These are phyloP conservation scores for Rhysida immarginata DNA, from an alignment of 1,140 invertebrate genomes.

Conservation along the genomic window DNA sequence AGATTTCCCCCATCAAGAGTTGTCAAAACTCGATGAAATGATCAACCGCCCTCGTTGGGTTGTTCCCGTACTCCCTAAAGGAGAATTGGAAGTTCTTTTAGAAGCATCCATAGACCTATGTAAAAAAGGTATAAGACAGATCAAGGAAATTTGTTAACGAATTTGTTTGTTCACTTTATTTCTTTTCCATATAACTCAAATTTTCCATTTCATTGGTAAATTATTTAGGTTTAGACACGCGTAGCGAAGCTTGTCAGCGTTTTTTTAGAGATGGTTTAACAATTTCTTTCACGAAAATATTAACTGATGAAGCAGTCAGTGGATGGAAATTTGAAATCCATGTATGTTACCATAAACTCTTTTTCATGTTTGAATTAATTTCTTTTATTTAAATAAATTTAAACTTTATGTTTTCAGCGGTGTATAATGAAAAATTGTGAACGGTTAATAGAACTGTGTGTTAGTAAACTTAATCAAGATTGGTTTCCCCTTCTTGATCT, in stretches of 20 bases:
- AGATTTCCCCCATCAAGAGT: conserved; percentile 70
- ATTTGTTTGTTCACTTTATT: too few relatives aligned
- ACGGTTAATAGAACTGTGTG: conserved; percentile 79
- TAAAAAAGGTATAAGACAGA: conserved; percentile 42
- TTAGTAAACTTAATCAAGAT: conserved; percentile 75
- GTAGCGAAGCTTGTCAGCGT: conserved; percentile 78
- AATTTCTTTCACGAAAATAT: conserved; percentile 89
- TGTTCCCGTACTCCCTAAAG: conserved; percentile 87
- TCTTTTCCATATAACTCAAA: too few relatives aligned
- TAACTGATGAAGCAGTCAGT: conserved; percentile 95
- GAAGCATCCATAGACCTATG: conserved; percentile 76
- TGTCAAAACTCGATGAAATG: conserved; percentile 82
- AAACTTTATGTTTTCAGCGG: conserved; percentile 33
- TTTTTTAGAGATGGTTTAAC: conserved; percentile 90
- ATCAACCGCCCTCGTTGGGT: conserved; percentile 80
- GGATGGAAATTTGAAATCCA: conserved; percentile 97
- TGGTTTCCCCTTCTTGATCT: conserved; percentile 86
- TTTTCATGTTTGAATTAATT: background rate
- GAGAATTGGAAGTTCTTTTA: conserved; percentile 82
- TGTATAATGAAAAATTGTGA: conserved; percentile 88
- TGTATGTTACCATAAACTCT: conserved; percentile 28
- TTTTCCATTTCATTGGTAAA: conserved; percentile 8
- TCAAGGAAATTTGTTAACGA: too few relatives aligned
- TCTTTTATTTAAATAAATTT: too few relatives aligned
- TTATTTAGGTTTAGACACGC: conserved; percentile 60